phyloP scores from a whole-genome alignment of 2,113 vertebrate genomes.

The Sebastes fasciatus region DNA sequence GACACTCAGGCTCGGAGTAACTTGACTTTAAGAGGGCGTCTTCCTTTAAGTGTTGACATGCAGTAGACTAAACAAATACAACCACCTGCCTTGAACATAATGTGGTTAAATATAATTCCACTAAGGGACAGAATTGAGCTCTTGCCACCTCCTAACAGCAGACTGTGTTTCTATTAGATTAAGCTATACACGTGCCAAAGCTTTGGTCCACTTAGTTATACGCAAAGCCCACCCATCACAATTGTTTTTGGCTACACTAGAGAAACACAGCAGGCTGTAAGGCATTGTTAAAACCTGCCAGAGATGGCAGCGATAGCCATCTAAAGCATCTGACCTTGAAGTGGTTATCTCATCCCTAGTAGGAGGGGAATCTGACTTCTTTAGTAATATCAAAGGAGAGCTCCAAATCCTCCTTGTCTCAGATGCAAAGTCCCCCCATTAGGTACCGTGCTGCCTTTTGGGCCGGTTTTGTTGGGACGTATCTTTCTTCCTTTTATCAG shows the following conservation, averaged over 20 bases:
- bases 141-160: conserved; percentile 27
- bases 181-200: conserved; percentile 15
- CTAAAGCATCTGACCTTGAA: conserved; percentile 78
- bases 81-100: conserved; percentile 49
- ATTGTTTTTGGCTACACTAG: conserved; percentile 56
- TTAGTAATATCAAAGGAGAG: conserved; percentile 70
- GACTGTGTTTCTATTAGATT: conserved; percentile 37
- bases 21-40: not conserved
- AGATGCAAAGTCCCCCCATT: conserved; percentile 76
- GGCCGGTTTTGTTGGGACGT: conserved; percentile 56
- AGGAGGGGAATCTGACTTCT: conserved; percentile 61
- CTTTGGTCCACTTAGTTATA: conserved; percentile 26
- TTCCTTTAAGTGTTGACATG: conserved; percentile 8
- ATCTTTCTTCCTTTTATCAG: conserved; percentile 72
- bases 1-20: not conserved
- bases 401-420: conserved; percentile 71
- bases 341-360: conserved; percentile 74
- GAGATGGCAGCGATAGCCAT: conserved; percentile 72
- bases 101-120: conserved; percentile 36
- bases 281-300: conserved; percentile 68
- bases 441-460: conserved; percentile 62
- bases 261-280: conserved; percentile 51
- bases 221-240: conserved; percentile 40
- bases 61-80: conserved; percentile 42
- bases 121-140: conserved; percentile 29